phyloP scores from a whole-genome alignment of 2,797 vertebrate genomes.

The Liasis olivaceus region DNA sequence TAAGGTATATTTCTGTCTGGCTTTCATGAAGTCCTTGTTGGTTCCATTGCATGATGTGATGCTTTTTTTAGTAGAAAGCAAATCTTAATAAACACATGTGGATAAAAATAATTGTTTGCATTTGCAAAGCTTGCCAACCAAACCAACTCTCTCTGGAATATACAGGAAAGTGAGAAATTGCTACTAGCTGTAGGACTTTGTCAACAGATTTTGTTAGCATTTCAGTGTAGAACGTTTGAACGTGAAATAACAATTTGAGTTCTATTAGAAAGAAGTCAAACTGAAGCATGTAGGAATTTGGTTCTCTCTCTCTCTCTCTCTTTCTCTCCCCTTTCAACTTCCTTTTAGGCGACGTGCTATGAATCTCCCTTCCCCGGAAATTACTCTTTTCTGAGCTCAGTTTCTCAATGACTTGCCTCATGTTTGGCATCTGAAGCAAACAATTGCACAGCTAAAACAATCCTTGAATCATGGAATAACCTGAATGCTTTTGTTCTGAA shows the following conservation, averaged over 20 bases:
- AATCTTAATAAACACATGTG: not conserved
- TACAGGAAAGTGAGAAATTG: not conserved
- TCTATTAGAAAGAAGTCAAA: not conserved
- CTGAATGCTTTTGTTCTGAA: not conserved
- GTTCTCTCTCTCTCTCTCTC: not conserved
- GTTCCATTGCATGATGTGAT: not conserved
- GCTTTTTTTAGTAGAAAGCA: not conserved
- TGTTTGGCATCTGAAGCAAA: not conserved
- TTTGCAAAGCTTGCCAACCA: not conserved
- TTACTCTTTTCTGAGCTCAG: not conserved
- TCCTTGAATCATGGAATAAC: not conserved
- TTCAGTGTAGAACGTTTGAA: too few species aligned
- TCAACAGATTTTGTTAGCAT: not conserved
- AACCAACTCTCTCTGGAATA: not conserved
- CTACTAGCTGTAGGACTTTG: accelerated
- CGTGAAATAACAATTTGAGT: not conserved
- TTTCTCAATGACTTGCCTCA: not conserved
- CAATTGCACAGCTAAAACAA: too few species aligned
- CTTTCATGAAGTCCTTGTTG: not conserved
- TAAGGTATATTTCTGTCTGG: too few species aligned
- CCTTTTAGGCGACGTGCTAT: slow-evolving; percentile 4
- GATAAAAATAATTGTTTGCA: not conserved
- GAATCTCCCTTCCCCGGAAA: not conserved
- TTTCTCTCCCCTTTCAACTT: not conserved
- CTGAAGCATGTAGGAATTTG: not conserved